Evolutionary conservation across 2,888 invertebrate genomes (phyloP).

Genomic region (Drosophila kambysellisi): DNA sequence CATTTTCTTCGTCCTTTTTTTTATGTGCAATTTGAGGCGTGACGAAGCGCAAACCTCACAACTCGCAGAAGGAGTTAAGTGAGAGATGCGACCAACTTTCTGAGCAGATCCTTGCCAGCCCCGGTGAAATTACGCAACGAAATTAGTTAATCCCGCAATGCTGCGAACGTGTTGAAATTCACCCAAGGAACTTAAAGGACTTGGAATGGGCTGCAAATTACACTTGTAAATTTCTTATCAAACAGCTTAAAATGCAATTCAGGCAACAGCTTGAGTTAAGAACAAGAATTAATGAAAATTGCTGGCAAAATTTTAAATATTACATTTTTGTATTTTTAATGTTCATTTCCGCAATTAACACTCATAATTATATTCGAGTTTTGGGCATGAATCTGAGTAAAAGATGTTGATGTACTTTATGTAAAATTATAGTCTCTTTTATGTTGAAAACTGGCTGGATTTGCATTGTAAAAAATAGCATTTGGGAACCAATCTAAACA

Average conservation of each 20-base stretch:
- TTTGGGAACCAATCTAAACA: no score
- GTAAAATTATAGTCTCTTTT: no score
- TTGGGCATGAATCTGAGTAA: not conserved
- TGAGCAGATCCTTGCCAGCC: slow-evolving; percentile 16
- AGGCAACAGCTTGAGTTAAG: not conserved
- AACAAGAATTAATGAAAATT: not conserved
- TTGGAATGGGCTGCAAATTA: slow-evolving; percentile 2
- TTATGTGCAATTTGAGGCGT: slow-evolving; percentile 66
- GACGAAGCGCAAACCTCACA: slow-evolving; percentile 54
- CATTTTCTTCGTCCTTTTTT: slow-evolving; percentile 32
- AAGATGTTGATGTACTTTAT: not conserved
- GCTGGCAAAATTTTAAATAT: not conserved
- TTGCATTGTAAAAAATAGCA: not conserved
- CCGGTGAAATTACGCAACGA: slow-evolving; percentile 44
- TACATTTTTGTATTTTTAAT: not conserved
- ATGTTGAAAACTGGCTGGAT: not conserved
- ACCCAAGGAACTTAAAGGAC: slow-evolving; percentile 1
- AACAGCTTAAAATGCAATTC: not conserved
- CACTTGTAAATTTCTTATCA: slow-evolving; percentile 7
- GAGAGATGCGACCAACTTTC: slow-evolving; percentile 49
- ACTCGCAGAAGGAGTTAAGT: slow-evolving; percentile 52
- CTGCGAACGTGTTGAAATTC: slow-evolving; percentile 59
- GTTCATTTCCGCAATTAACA: not conserved
- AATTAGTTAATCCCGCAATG: slow-evolving; percentile 68
- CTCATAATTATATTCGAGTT: not conserved